phyloP scores from a whole-genome alignment of 2,797 vertebrate genomes.

The Aphelocoma californica region DNA sequence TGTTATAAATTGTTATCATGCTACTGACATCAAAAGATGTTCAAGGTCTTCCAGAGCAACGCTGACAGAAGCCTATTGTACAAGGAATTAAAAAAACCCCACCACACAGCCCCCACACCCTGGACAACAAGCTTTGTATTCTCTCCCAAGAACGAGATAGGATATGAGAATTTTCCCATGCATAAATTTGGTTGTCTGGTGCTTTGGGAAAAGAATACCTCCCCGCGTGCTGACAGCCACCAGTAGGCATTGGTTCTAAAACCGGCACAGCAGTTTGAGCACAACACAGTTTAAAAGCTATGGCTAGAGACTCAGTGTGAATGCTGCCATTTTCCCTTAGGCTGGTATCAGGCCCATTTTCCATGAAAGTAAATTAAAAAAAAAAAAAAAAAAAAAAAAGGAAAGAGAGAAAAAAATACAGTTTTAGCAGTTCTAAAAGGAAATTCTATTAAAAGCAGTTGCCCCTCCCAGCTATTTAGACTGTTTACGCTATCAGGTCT shows the following conservation, averaged over 20 bases:
- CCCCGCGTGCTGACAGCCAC: neutral
- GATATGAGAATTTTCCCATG: constrained; percentile 60
- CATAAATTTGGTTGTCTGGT: constrained; percentile 57
- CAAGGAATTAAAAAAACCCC: neutral
- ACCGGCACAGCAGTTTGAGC: neutral
- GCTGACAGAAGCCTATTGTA: constrained; percentile 45
- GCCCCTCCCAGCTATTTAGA: neutral
- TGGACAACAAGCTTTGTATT: constrained; percentile 30
- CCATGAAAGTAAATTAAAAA: neutral
- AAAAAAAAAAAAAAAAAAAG: neutral
- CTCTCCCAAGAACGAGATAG: constrained; percentile 29
- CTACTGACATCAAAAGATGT: constrained; percentile 40
- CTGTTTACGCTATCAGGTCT: neutral
- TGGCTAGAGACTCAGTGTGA: neutral
- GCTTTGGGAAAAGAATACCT: constrained; percentile 24
- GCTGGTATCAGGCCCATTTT: neutral
- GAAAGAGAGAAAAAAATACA: neutral
- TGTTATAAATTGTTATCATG: neutral
- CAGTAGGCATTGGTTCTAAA: neutral
- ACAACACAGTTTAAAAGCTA: neutral
- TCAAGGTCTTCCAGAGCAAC: constrained; percentile 4
- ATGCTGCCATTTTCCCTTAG: neutral
- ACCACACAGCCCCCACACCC: neutral
- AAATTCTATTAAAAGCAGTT: neutral
- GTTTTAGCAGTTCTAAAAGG: neutral